phyloP scores from a whole-genome alignment of 2,113 vertebrate species.

The Coptodon bakossiorum region DNA sequence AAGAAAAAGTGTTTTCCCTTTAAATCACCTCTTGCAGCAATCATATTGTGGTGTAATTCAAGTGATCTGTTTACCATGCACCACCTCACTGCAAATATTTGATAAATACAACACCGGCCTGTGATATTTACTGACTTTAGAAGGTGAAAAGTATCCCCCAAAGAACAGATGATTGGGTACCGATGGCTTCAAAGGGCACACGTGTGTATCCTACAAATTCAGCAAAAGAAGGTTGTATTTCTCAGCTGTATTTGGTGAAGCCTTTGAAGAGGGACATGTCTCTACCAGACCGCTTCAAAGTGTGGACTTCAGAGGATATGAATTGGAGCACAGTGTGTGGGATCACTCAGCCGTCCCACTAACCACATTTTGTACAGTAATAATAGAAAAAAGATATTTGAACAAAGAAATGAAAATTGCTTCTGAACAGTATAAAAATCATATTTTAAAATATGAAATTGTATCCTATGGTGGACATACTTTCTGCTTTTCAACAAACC shows the following conservation, averaged over 20 bases:
- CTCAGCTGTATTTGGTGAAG: not conserved
- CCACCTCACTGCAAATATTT: not conserved
- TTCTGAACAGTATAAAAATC: not conserved
- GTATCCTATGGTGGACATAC: not conserved
- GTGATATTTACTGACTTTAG: slow-evolving; percentile 13
- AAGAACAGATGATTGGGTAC: not conserved
- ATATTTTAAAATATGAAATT: not conserved
- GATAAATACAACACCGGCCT: not conserved
- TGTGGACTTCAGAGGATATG: not conserved
- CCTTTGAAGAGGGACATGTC: not conserved
- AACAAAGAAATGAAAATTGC: not conserved
- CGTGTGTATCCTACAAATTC: not conserved
- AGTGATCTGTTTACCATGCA: not conserved
- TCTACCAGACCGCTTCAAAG: not conserved
- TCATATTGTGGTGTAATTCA: not conserved
- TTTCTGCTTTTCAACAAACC: not conserved
- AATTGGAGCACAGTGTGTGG: not conserved
- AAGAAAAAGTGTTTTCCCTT: not conserved
- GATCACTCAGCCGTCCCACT: not conserved
- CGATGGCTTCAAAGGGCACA: not conserved
- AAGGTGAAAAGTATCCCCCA: not conserved
- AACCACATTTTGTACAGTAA: not conserved
- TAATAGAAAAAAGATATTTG: not conserved
- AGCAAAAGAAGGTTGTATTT: not conserved
- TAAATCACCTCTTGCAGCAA: not conserved